Evolutionary conservation across 2,113 vertebrate species (phyloP).

Genomic region (Donacobius atricapilla): DNA sequence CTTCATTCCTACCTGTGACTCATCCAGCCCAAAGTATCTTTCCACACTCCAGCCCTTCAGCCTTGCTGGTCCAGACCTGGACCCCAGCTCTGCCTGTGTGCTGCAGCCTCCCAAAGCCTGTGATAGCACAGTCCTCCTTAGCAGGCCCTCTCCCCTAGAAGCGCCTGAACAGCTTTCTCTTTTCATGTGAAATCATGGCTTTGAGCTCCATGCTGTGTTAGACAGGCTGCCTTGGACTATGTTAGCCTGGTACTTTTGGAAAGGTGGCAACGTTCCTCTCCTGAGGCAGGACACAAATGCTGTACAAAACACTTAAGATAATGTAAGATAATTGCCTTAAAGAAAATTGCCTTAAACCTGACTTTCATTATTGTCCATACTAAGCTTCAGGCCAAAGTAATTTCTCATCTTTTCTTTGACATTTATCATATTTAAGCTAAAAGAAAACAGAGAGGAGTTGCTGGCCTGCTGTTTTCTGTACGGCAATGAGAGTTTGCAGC

Average conservation of each 20-base stretch:
- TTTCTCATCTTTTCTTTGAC: neutral
- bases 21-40: neutral
- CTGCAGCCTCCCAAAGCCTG: neutral
- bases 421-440: neutral
- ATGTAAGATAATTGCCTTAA: neutral
- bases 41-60: neutral
- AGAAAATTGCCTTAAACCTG: neutral
- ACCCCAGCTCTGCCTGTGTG: neutral
- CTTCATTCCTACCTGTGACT: neutral
- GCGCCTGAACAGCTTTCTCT: neutral
- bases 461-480: neutral
- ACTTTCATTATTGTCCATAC: neutral
- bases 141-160: neutral
- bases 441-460: neutral
- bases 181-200: neutral
- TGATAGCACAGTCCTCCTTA: neutral
- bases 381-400: neutral
- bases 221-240: neutral
- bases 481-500: constrained; percentile 18
- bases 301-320: neutral
- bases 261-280: neutral
- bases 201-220: neutral
- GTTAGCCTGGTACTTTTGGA: neutral
- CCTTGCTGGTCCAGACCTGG: neutral
- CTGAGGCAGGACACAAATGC: neutral